A percentile compares a stretch with the other conserved stretches of the same genome.
Conservation (phyloP, 2,797 vertebrate genomes). For the Characodon lateralis region DNA sequence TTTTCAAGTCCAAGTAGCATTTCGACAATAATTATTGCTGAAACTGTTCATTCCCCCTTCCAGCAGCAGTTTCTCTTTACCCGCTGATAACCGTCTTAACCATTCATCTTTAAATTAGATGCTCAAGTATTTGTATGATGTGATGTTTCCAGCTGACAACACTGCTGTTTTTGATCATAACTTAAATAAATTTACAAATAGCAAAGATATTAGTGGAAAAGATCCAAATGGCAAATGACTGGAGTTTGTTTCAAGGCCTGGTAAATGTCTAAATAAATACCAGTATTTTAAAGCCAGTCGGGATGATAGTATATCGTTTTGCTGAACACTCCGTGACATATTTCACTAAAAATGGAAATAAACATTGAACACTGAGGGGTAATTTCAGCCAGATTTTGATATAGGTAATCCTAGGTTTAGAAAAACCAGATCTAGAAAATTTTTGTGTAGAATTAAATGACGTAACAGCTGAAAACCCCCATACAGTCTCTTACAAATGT, state of each 20-base stretch:
- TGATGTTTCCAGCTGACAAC: constrained; percentile 40
- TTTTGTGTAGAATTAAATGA: background rate
- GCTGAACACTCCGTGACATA: background rate
- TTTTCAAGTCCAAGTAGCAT: constrained; percentile 39
- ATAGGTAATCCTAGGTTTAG: background rate
- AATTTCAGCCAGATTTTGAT: background rate
- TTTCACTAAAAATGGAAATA: background rate
- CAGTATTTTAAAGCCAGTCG: background rate
- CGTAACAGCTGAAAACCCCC: background rate
- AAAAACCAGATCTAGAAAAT: background rate
- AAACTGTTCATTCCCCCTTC: constrained; percentile 44
- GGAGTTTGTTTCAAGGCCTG: background rate
- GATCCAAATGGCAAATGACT: constrained; percentile 8
- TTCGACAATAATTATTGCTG: constrained; percentile 47
- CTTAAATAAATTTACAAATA: constrained; percentile 44
- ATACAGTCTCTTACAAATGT: too few species aligned
- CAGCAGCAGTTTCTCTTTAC: constrained; percentile 40
- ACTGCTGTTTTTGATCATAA: constrained; percentile 21
- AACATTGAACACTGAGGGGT: background rate
- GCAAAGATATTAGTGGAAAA: constrained; percentile 16
- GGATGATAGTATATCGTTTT: background rate
- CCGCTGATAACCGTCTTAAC: constrained; percentile 47
- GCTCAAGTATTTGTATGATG: constrained; percentile 40
- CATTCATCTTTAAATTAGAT: constrained; percentile 47
- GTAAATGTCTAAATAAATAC: constrained; percentile 7